phyloP scores from a whole-genome alignment of 2,888 invertebrate species.

The Folsomia candida region DNA sequence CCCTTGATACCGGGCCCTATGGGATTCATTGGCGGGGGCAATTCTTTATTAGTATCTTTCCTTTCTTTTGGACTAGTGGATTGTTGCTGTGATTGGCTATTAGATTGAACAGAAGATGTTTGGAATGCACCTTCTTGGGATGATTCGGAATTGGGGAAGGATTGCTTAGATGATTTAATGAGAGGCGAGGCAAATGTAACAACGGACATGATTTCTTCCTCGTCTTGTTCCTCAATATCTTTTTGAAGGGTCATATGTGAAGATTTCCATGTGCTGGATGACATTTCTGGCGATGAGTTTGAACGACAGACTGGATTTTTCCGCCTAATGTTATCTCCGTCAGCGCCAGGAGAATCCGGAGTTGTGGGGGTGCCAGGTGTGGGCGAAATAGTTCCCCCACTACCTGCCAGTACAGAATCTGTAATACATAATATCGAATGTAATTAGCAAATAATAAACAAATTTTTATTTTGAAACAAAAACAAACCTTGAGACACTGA shows the following conservation, averaged over 20 bases:
- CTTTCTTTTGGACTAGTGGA: background rate
- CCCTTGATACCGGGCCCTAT: constrained; percentile 1
- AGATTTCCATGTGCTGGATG: constrained; percentile 73
- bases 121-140: background rate
- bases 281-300: constrained; percentile 91
- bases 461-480: background rate
- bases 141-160: background rate
- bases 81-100: background rate
- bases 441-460: background rate
- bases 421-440: too few relatives aligned
- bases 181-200: background rate
- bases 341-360: constrained; percentile 50
- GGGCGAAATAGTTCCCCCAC: constrained; percentile 7
- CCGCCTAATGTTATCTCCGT: constrained; percentile 21
- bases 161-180: too few relatives aligned
- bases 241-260: constrained; percentile 59
- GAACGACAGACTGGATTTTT: constrained; percentile 72
- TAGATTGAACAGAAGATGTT: background rate
- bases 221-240: constrained; percentile 55
- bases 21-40: constrained; percentile 7
- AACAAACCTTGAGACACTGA: background rate
- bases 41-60: constrained; percentile 9
- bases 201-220: constrained; percentile 31
- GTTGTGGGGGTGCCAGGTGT: constrained; percentile 27
- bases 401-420: constrained; percentile 13